Percentiles rank a stretch among this genome's conserved stretches.
These are phyloP conservation scores for Neosilurus hyrtlii DNA, from an alignment of 2,797 vertebrate genomes.

Conservation along the genomic window DNA sequence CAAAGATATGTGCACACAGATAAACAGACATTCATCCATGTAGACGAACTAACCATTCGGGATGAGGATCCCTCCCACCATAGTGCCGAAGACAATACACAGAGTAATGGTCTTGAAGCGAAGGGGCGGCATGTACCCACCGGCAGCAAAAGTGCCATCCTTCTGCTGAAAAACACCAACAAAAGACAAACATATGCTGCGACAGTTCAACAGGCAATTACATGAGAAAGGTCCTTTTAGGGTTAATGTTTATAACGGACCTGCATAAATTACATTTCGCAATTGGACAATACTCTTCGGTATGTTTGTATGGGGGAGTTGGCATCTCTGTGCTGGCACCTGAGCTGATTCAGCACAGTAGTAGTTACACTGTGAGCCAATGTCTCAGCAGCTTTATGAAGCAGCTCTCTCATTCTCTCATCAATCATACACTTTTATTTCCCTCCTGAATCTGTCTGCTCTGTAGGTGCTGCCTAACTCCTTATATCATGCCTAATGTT, in stretches of 20 bases:
- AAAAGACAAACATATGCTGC: constrained; percentile 12
- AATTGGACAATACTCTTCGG: constrained; percentile 35
- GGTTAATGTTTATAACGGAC: constrained; percentile 38
- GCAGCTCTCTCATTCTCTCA: constrained; percentile 46
- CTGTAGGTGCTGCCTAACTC: constrained; percentile 21
- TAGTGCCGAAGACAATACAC: constrained; percentile 93
- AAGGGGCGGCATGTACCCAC: constrained; percentile 95
- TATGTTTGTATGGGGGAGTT: constrained; percentile 30
- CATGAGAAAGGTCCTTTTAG: constrained; percentile 21
- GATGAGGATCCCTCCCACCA: constrained; percentile 95
- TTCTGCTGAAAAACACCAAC: constrained; percentile 80
- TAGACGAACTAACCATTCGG: constrained; percentile 83
- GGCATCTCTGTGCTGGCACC: constrained; percentile 18
- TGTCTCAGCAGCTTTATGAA: constrained; percentile 50
- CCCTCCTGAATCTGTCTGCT: constrained; percentile 45
- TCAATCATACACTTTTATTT: constrained; percentile 54
- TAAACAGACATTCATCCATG: constrained; percentile 27
- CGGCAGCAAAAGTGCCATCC: constrained; percentile 92
- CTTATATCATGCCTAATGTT: constrained; percentile 35
- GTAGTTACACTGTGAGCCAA: constrained; percentile 37
- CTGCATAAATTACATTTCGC: constrained; percentile 46
- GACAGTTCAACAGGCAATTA: constrained; percentile 17
- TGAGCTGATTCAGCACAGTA: constrained; percentile 49
- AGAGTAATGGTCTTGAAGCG: constrained; percentile 95
- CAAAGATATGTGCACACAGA: constrained; percentile 6